A percentile compares a stretch with the other conserved stretches of the same genome.
Conservation (phyloP, 2,113 vertebrate genomes). For the Eulemur macaco region DNA sequence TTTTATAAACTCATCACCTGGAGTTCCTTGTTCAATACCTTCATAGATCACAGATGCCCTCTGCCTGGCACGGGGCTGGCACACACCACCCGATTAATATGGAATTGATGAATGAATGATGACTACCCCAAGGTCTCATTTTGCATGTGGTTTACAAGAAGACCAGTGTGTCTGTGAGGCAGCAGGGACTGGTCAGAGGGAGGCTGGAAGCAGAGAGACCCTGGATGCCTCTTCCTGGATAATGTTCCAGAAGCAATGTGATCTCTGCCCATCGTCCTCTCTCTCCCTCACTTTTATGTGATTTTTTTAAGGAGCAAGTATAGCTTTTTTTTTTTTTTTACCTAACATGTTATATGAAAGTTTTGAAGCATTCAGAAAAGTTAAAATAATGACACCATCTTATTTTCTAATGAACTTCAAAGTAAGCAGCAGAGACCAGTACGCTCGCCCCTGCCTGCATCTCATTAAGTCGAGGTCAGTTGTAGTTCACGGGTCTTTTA, state of each 20-base stretch:
- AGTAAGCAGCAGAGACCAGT: neutral
- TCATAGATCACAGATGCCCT: neutral
- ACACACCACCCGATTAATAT: neutral
- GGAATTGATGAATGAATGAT: neutral
- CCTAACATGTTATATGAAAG: neutral
- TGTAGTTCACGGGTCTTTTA: neutral
- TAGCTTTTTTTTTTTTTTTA: neutral
- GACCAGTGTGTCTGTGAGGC: neutral
- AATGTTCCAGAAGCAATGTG: neutral
- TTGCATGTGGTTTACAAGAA: neutral
- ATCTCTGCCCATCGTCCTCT: neutral
- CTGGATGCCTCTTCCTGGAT: neutral
- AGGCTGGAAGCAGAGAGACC: neutral
- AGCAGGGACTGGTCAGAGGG: neutral
- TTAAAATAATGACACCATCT: neutral
- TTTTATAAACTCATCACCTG: neutral
- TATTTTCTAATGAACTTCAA: neutral
- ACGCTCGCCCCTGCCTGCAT: neutral
- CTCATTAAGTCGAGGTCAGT: neutral
- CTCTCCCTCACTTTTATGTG: neutral
- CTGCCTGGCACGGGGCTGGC: neutral
- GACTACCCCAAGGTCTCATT: neutral
- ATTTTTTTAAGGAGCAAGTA: neutral
- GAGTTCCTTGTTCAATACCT: neutral
- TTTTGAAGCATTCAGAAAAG: neutral